Conservation (phyloP, 2,888 invertebrate genomes). For the Chironomus riparius region DNA sequence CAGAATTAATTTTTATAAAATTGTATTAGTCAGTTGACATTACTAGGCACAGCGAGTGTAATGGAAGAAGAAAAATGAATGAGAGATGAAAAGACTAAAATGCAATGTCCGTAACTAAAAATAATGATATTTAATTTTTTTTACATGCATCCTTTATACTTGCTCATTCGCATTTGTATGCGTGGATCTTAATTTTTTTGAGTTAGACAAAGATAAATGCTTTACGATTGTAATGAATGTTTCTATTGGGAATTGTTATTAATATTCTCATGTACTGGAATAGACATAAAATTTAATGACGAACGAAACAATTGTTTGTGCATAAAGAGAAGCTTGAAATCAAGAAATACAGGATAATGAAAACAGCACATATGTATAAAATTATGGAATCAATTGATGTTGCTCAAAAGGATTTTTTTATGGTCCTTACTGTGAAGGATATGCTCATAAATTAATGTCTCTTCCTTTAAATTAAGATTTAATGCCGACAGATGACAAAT, state of each 20-base stretch:
- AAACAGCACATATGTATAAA: background rate
- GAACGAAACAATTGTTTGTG: background rate
- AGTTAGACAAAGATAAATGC: constrained; percentile 2
- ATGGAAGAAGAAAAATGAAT: background rate
- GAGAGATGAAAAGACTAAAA: background rate
- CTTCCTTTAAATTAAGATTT: background rate
- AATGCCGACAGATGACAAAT: background rate
- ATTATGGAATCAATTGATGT: background rate
- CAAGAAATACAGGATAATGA: background rate
- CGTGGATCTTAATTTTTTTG: background rate
- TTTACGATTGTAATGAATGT: constrained; percentile 1
- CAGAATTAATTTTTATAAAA: background rate
- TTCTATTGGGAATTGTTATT: background rate
- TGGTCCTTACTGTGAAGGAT: no score
- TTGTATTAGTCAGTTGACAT: background rate
- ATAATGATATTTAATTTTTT: constrained; percentile 7
- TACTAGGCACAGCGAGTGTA: background rate
- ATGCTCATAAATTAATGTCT: background rate
- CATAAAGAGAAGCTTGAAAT: background rate
- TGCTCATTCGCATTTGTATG: background rate
- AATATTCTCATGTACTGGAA: background rate
- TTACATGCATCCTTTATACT: background rate
- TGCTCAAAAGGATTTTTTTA: background rate
- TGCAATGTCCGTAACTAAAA: constrained; percentile 17
- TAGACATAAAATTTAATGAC: background rate